Base-by-base conservation (phyloP, 30 jellyfish, hydroid and myxozoan species). In the Aurelia aurita complex sp. Pacific region DNA sequence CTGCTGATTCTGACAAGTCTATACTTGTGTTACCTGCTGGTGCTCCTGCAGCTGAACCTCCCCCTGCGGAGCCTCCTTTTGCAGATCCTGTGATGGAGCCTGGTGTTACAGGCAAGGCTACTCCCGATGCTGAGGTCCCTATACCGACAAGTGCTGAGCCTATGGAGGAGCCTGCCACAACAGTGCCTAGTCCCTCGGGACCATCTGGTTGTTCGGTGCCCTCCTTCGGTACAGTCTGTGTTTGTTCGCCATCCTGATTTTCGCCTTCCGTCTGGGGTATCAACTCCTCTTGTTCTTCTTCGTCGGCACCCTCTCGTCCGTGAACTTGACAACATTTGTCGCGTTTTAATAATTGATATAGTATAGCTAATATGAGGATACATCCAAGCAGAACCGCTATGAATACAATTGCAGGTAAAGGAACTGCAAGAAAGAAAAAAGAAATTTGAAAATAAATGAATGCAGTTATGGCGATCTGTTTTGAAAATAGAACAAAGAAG, bases 331-430 rank as follows among this genome's bases (percentile, higher is more conserved):
- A 84, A 35, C 93, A 84, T 73, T 84, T 84, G 93, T 51, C 70
- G 51, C 93, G 87, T 84, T 84, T 84, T 50, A 84, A 34, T 55
- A 84, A 57, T 46, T 84, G 93, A 72, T 73, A 84, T 2, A 84
- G 42, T 32, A 84, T 64, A 51, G 79, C 74, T 19, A 84, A 77
- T 66, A 84, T 74, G 17, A 84, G n/a, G 35, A 84, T 62, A 61
- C 87, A 84, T 64, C 82, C 87, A 51, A 77, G 74, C 50, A 84
- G 84, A 8, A 67, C 38, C 59, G 93, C 23, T 84, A 84, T 84
- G 82, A 84, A 84, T 9, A 84, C 93, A 84, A 84, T 74, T 52
- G 93, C 93, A 84, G 93, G 93, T 71, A 84, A 77, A 72, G 93
- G 93, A 71, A 84, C 93, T 84, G 78, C 60, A 84, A 74, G 57